Base-by-base conservation (phyloP, 2,888 invertebrate genomes). In the Eudemis profundana region DNA sequence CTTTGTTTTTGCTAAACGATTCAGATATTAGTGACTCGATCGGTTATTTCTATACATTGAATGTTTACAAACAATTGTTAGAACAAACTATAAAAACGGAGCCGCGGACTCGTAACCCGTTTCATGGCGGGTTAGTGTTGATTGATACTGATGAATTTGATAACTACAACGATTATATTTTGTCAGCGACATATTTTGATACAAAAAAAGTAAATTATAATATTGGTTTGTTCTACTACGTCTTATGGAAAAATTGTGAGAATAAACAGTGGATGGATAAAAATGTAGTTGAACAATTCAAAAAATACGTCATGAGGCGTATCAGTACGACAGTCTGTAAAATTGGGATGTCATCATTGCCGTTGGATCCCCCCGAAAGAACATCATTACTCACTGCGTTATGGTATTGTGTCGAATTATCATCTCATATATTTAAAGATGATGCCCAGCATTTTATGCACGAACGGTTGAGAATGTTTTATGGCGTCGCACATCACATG, bases 241-340 rank as follows among this genome's bases (percentile, higher is more conserved):
- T 81, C 29, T 42, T 83, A 63, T 82, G 77, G 81, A 83, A 82
- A 68, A 80, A 74, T 46, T 79, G 79, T 68, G 82, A 81, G 67
- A 77, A 72, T 5, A 83, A 83, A 71, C 69, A 79, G 47, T 82
- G 82, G 82, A 82, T 82, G 82, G 81, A 83, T 27, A 74, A 51
- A 70, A 82, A 82, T 57, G 78, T 82, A 0, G 69, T 81, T 8
- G 75, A 75, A 33, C 74, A 74, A 50, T 79, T 83, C 17, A 82
- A 77, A 49, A 76, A 77, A 27, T 82, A 82, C 33, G 66, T 53
- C 2, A 69, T 81, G 73, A 67, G 78, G 50, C 82, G 83, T 44
- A 73, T 83, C 12, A 73, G 73, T 62, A 56, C 14, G 8, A 78
- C 78, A 14, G 69, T 69, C 38, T 81, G 82, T 54, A 78, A 69